Evolutionary conservation across 2,797 vertebrate genomes (phyloP), one percentile per base, ranked within the genome.

Genomic region (Synaphobranchus kaupii): DNA sequence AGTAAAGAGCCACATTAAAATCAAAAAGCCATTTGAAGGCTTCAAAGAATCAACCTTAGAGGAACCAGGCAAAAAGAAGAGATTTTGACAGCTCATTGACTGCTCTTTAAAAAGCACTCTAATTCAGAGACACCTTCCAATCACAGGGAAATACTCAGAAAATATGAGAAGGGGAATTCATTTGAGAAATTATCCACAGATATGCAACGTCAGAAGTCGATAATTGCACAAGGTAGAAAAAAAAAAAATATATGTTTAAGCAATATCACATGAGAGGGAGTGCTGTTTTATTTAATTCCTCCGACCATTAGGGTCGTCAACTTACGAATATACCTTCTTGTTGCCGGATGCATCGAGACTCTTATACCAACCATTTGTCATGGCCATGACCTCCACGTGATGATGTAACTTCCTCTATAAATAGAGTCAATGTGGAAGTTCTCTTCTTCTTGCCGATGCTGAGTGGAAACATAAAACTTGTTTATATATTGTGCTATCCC

Each of bases 31-130:
- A n/a, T 73, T 71, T 50, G 68, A 76, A 52, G 28, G 17, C 47
- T 85, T 76, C 15, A 73, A 9, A 54, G 28, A 39, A 73, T 60
- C 9, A 50, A 73, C 48, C 63, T 73, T 56, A 85, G 31, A 31
- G 17, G 63, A 15, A 85, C 12, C n/a, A 73, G 68, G 47, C 44
- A 28, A 31, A n/a, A 48, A 22, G 22, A 58, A 71, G 28, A 48
- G 60, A 63, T 85, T 17, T n/a, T 66, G 60, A 85, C 58, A 66
- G 58, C 44, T 71, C 58, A 68, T 31, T 39, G 28, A 84, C 50
- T 84, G 15, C 6, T 54, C 63, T 76, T 71, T 76, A 50, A 85
- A 68, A 56, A 85, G 44, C 63, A 76, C 25, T 85, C 50, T 50
- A 56, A 76, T 54, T 85, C 48, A 86, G 54, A 86, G 63, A 71